phyloP scores from a whole-genome alignment of 1,140 invertebrate genomes.

The Nixonia krombeini region DNA sequence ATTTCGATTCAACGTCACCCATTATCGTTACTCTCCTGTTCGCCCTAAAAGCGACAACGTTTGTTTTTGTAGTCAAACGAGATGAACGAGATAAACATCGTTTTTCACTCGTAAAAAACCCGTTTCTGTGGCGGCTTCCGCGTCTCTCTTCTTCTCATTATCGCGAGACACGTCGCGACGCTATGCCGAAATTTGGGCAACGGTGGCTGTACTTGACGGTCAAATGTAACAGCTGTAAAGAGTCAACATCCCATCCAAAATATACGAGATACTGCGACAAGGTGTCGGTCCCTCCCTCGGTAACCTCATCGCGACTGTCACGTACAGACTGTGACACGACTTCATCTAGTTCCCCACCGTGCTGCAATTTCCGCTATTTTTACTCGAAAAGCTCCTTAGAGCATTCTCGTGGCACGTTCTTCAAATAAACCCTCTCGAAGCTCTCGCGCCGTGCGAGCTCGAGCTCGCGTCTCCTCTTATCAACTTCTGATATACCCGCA shows the following conservation, averaged over 20 bases:
- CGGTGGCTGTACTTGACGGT: constrained; percentile 31
- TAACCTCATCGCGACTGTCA: constrained; percentile 60
- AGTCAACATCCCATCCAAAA: constrained; percentile 63
- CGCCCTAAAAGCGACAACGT: no score
- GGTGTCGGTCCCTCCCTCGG: constrained; percentile 54
- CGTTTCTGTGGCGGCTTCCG: no score
- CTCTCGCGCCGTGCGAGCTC: constrained; percentile 30
- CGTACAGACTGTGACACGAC: constrained; percentile 63
- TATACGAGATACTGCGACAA: constrained; percentile 61
- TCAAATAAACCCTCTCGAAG: constrained; percentile 61
- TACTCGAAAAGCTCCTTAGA: constrained; percentile 68
- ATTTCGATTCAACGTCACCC: no score
- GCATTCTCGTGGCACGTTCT: constrained; percentile 66
- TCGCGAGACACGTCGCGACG: no score
- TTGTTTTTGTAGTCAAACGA: no score
- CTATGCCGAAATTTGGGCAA: constrained; percentile 16
- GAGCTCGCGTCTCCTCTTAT: constrained; percentile 45
- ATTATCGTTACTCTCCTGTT: no score
- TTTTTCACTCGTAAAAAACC: no score
- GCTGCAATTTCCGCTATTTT: constrained; percentile 71
- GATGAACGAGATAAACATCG: no score
- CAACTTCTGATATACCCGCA: constrained; percentile 45
- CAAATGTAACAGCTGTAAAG: constrained; percentile 65
- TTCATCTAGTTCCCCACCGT: constrained; percentile 56
- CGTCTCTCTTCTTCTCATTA: no score